phyloP scores from a whole-genome alignment of 1,140 invertebrate genomes.

The Danaus plexippus region DNA sequence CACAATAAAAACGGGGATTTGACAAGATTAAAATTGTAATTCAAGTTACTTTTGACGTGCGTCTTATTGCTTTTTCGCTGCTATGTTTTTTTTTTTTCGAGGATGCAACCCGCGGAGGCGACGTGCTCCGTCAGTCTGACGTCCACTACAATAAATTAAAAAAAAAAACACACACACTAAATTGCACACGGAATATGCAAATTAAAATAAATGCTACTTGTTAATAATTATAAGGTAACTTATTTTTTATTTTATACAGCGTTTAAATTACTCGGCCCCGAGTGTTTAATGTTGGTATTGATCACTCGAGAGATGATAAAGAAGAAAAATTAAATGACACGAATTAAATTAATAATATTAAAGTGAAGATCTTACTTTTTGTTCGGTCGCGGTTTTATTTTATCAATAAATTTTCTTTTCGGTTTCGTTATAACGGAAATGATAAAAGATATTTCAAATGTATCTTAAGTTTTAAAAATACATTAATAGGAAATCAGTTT shows the following conservation, averaged over 20 bases:
- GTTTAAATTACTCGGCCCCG: too few relatives aligned
- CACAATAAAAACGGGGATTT: slow-evolving; percentile 67
- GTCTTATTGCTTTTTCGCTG: slow-evolving; percentile 66
- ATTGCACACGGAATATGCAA: slow-evolving; percentile 13
- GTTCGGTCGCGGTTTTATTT: too few relatives aligned
- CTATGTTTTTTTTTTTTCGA: slow-evolving; percentile 38
- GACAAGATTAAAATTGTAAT: slow-evolving; percentile 70
- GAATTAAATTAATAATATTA: too few relatives aligned
- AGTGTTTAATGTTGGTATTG: too few relatives aligned
- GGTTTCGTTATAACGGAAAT: too few relatives aligned
- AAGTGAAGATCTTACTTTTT: too few relatives aligned
- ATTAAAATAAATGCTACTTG: slow-evolving; percentile 24
- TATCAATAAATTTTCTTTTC: too few relatives aligned
- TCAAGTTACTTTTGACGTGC: slow-evolving; percentile 64
- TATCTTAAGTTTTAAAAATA: too few relatives aligned
- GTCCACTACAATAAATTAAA: slow-evolving; percentile 14
- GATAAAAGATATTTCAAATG: too few relatives aligned
- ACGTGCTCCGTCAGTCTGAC: slow-evolving; percentile 34
- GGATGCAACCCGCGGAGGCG: slow-evolving; percentile 17
- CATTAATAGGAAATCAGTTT: too few relatives aligned
- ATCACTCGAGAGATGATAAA: too few relatives aligned
- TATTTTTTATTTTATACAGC: slow-evolving; percentile 1
- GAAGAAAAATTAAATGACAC: too few relatives aligned
- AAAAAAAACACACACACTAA: slow-evolving; percentile 14
- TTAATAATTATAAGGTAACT: slow-evolving; percentile 9